Base-by-base conservation (phyloP, 2,113 vertebrate genomes). In the Notarius quadriscutis region DNA sequence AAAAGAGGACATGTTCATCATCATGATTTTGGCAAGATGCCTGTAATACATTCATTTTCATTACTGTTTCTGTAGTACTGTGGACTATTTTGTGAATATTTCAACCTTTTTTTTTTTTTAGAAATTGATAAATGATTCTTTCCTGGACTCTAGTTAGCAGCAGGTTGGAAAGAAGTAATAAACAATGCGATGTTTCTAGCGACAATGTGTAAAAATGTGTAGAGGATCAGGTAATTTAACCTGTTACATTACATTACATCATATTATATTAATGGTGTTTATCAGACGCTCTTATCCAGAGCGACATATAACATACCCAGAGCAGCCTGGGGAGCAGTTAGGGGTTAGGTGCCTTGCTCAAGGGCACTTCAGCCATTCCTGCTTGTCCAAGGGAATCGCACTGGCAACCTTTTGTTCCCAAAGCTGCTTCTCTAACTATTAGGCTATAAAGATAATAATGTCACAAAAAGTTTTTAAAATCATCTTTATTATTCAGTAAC, bases 11-110 rank as follows among this genome's bases (percentile, higher is more conserved):
- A 58, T 77, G 15, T 34, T 86, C 20, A 14, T 27, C 53, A 27
- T 20, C 20, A 10, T 11, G 14, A 34, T 62, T 67, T 71, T 80
- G 85, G 77, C 78, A 71, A 48, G 85, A 67, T 69, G 48, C 62
- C 48, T 55, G 22, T 30, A 30, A 83, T 48, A 57, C 48, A 80
- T 78, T 63, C 10, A 53, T 69, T 72, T 81, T 81, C 77, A 81
- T 71, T 57, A 81, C 77, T n/a, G 50, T 18, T 48, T 81, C 20
- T 65, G 10, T 48, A 25, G 51, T 34, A 48, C n/a, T 57, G 62
- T n/a, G 20, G 30, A 65, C 51, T 69, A 25, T 80, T 81, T 55
- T 2, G 6, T 81, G 79, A 27, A 62, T 63, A 51, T 53, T 78
- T 65, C 63, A 6, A 30, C 18, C 27, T 63, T 22, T 30, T 20